Percentiles rank a stretch among this genome's conserved stretches.
These are phyloP conservation scores for Scomber japonicus DNA, from an alignment of 2,113 vertebrate genomes.

Conservation along the genomic window DNA sequence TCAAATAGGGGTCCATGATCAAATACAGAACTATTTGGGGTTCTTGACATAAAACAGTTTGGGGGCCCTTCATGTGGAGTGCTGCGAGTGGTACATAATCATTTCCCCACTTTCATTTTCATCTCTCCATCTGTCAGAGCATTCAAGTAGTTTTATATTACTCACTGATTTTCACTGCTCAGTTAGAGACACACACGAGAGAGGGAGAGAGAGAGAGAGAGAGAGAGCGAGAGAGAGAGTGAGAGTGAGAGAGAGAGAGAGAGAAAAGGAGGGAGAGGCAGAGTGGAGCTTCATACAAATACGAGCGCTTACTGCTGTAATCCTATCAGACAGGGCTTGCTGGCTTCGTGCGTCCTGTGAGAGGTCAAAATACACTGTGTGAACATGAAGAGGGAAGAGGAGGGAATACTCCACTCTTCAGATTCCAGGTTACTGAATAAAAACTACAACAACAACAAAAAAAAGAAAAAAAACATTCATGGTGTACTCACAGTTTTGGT, in stretches of 20 bases:
- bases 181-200: slow-evolving; percentile 28
- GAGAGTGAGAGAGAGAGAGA: background rate
- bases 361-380: slow-evolving; percentile 46
- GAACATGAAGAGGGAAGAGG: slow-evolving; percentile 25
- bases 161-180: slow-evolving; percentile 24
- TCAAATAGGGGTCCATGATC: slow-evolving; percentile 48
- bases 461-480: background rate
- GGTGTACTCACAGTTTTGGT: background rate
- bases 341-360: slow-evolving; percentile 29
- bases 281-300: slow-evolving; percentile 45
- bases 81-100: slow-evolving; percentile 62
- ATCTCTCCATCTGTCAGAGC: slow-evolving; percentile 59
- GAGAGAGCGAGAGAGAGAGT: background rate
- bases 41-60: slow-evolving; percentile 57
- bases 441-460: background rate
- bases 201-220: background rate
- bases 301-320: slow-evolving; percentile 59
- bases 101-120: slow-evolving; percentile 54
- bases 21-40: slow-evolving; percentile 49
- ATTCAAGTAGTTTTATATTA: slow-evolving; percentile 65
- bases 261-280: background rate
- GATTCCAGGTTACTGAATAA: background rate
- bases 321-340: slow-evolving; percentile 61
- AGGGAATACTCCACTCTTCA: slow-evolving; percentile 13
- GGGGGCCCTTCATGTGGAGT: slow-evolving; percentile 64